Evolutionary conservation across 2,888 invertebrate species (phyloP), one percentile per base, ranked within the genome.

Genomic region (Ligdia adustata): DNA sequence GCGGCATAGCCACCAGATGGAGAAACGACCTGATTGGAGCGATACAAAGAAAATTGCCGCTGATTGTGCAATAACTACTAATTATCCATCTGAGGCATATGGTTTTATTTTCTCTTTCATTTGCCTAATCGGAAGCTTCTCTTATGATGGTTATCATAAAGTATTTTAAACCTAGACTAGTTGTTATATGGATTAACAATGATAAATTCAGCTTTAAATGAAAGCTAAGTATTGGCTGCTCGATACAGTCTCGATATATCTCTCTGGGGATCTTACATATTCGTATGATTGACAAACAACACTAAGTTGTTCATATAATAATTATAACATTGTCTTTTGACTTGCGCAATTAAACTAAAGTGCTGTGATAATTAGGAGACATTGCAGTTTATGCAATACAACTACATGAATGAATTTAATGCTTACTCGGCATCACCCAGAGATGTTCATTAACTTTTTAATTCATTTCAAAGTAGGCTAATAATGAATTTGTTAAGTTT

Each of bases 321-420:
- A 24, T n/a, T 24, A 3, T 27, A 9, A 27, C 27, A 4, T 27
- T 11, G 70, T 76, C 70, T 70, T 61, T 72, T 75, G 79, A 84
- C 81, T 73, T 67, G 73, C 64, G 73, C 81, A 80, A 80, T 77
- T 76, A 73, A 74, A 50, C 76, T 78, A 69, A 75, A 87, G 82
- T 85, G 85, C 88, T 88, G 88, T 88, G 88, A 88, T 87, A 85
- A 73, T 41, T 63, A 60, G 74, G 66, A 66, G 69, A 66, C 63
- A 66, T 72, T 77, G 69, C 66, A 62, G 55, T 57, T 67, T 69
- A 51, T 79, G 77, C 73, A 69, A 69, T 70, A 53, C 62, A 62
- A 67, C 69, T 4, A 48, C 54, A 35, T 44, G 32, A 40, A 47
- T 48, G 37, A 37, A 37, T 37, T 43, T 47, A 41, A 29, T 44